Evolutionary conservation across 2,113 vertebrate genomes (phyloP).

Genomic region (Scomber japonicus): DNA sequence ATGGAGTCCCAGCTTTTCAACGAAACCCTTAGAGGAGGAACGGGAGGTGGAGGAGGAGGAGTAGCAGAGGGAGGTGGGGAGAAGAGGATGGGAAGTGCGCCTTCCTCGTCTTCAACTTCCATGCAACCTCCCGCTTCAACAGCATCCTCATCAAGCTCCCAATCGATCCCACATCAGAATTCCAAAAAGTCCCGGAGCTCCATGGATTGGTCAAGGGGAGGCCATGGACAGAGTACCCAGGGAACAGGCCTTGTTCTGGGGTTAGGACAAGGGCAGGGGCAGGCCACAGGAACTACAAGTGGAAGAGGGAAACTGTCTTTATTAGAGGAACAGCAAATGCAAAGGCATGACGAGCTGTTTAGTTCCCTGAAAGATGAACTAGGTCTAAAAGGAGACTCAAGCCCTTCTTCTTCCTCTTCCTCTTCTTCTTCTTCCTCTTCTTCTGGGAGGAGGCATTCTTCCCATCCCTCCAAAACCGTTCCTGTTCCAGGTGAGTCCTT

Average conservation of each 20-base stretch:
- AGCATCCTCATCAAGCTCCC: slow-evolving; percentile 37
- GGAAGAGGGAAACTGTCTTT: slow-evolving; percentile 87
- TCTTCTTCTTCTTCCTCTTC: slow-evolving; percentile 85
- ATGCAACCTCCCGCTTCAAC: slow-evolving; percentile 78
- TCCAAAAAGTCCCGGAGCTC: slow-evolving; percentile 88
- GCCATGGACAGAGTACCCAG: slow-evolving; percentile 81
- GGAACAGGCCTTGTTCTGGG: slow-evolving; percentile 72
- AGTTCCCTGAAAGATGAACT: slow-evolving; percentile 88
- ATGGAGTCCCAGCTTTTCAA: slow-evolving; percentile 86
- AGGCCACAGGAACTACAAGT: slow-evolving; percentile 72
- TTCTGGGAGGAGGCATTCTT: slow-evolving; percentile 83
- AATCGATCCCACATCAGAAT: slow-evolving; percentile 84
- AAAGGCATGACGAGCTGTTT: slow-evolving; percentile 90
- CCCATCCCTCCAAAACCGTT: slow-evolving; percentile 80
- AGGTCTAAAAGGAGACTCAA: slow-evolving; percentile 89
- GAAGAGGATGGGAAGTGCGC: slow-evolving; percentile 54
- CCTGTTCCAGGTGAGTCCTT: slow-evolving; percentile 62
- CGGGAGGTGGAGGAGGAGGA: slow-evolving; percentile 40
- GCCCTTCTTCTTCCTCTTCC: slow-evolving; percentile 84
- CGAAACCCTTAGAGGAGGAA: slow-evolving; percentile 75
- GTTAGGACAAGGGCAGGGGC: slow-evolving; percentile 81
- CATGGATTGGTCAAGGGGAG: slow-evolving; percentile 89
- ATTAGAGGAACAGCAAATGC: slow-evolving; percentile 86
- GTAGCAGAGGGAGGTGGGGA: slow-evolving; percentile 48
- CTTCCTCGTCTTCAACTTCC: slow-evolving; percentile 80